A percentile compares a stretch with the other conserved stretches of the same genome.
Evolutionary conservation across 2,888 invertebrate genomes (phyloP).

Genomic region (Pseudolycoriella hygida): DNA sequence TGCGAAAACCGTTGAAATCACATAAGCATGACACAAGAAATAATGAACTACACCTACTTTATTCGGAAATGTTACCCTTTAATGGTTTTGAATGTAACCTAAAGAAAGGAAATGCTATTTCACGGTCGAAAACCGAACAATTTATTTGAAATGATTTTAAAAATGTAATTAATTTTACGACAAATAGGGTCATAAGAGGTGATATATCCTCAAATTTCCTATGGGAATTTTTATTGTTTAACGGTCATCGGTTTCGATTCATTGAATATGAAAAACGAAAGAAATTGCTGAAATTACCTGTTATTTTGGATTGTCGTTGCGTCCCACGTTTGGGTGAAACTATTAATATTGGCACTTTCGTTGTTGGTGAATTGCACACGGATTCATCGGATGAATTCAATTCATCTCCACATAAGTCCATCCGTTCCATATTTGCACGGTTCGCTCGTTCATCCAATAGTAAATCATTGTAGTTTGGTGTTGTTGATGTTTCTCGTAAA

Average conservation of each 20-base stretch:
- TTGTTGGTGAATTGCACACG: background rate
- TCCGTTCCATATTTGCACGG: background rate
- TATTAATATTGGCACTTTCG: background rate
- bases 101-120: slow-evolving; percentile 5
- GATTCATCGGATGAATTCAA: slow-evolving; percentile 2
- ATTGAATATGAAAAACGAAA: background rate
- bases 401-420: too few relatives aligned
- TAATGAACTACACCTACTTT: background rate
- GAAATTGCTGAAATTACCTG: slow-evolving; percentile 18
- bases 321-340: background rate
- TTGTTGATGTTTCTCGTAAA: slow-evolving; percentile 17
- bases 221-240: background rate
- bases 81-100: background rate
- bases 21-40: slow-evolving; percentile 13
- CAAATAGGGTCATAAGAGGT: background rate
- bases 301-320: slow-evolving; percentile 24
- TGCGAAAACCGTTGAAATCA: slow-evolving; percentile 15
- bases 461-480: slow-evolving; percentile 8
- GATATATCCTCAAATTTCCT: background rate
- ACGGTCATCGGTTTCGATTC: background rate
- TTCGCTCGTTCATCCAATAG: slow-evolving; percentile 3
- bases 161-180: background rate
- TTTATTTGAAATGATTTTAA: background rate
- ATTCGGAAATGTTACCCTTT: background rate
- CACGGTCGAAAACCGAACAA: slow-evolving; percentile 4